Evolutionary conservation across 2,113 vertebrate species (phyloP).

Genomic region (Tamias sibiricus): DNA sequence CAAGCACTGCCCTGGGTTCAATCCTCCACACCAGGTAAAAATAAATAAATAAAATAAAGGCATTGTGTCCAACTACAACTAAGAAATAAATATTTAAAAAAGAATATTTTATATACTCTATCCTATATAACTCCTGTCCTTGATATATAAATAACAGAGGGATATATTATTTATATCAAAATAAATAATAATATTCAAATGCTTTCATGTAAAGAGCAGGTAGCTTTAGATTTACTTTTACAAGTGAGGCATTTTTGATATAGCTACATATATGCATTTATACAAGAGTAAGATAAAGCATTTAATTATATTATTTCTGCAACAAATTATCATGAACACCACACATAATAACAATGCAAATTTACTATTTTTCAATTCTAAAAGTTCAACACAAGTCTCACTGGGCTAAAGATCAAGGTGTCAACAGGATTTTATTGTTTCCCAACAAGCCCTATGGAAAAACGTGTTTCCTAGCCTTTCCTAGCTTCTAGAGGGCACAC

Average conservation of each 20-base stretch:
- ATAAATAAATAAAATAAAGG: too few species aligned
- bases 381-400: background rate
- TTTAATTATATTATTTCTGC: background rate
- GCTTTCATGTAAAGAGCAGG: background rate
- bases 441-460: accelerated
- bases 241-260: background rate
- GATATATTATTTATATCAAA: background rate
- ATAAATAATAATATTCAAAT: background rate
- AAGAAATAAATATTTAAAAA: too few species aligned
- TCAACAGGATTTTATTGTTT: accelerated
- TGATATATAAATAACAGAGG: background rate
- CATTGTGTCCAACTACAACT: too few species aligned
- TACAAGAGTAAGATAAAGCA: background rate
- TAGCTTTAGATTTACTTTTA: background rate
- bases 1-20: too few species aligned
- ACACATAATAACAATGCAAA: background rate
- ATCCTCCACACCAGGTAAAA: too few species aligned
- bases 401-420: background rate
- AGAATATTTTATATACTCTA: background rate
- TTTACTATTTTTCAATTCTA: background rate
- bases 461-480: background rate
- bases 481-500: background rate
- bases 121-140: background rate
- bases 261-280: background rate
- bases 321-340: background rate